These are phyloP conservation scores for Seira musarum DNA, from an alignment of 2,888 invertebrate species.

Conservation along the genomic window DNA sequence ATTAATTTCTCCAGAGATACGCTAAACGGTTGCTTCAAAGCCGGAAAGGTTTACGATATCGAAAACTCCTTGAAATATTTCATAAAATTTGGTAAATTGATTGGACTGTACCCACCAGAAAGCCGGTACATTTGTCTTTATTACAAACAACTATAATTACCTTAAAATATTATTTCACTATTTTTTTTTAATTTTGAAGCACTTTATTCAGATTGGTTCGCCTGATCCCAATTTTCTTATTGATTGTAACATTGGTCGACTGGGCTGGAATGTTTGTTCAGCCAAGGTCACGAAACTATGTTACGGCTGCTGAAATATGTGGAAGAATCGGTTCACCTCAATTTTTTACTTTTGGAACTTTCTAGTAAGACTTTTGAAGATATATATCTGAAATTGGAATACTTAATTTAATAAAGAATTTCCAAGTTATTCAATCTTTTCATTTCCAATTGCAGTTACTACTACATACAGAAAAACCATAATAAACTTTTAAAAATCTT, in stretches of 20 bases:
- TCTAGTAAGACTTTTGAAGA: constrained; percentile 21
- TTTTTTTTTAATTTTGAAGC: no score
- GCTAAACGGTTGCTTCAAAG: no score
- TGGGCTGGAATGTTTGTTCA: not conserved
- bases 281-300: not conserved
- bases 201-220: constrained; percentile 1
- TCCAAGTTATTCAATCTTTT: no score
- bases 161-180: not conserved
- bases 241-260: not conserved
- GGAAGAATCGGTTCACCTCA: constrained; percentile 27
- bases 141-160: not conserved
- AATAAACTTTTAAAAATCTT: not conserved
- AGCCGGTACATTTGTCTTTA: not conserved
- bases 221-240: not conserved
- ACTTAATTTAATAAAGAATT: no score
- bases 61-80: no score
- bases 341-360: constrained; percentile 16
- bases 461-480: constrained; percentile 22
- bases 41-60: no score
- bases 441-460: constrained; percentile 11
- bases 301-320: constrained; percentile 23
- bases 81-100: constrained; percentile 13
- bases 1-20: no score
- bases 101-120: constrained; percentile 19
- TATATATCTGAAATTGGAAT: not conserved